Evolutionary conservation across 2,888 invertebrate species (phyloP).

Genomic region (Argyresthia goedartella): DNA sequence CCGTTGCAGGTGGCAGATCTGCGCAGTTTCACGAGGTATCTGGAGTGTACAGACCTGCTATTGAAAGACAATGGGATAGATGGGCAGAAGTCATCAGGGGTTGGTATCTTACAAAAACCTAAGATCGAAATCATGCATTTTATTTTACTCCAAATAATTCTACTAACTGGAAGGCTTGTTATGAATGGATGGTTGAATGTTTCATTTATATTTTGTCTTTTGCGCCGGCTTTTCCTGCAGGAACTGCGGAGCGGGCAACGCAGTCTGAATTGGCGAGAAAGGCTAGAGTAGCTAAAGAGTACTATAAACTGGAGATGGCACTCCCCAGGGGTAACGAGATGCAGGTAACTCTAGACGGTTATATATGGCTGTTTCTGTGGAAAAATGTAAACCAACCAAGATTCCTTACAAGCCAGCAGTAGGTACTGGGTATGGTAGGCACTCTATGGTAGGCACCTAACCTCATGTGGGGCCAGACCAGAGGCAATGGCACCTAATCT

Average conservation of each 20-base stretch:
- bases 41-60: conserved; percentile 28
- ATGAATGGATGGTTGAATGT: too few relatives aligned
- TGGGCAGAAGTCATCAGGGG: conserved; percentile 32
- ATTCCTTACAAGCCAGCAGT: too few relatives aligned
- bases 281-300: conserved; percentile 39
- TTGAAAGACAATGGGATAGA: conserved; percentile 27
- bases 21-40: conserved; percentile 18
- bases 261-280: conserved; percentile 37
- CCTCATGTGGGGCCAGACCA: too few relatives aligned
- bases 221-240: conserved; percentile 19
- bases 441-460: too few relatives aligned
- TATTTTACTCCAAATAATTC: background rate
- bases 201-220: too few relatives aligned
- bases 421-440: too few relatives aligned
- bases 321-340: conserved; percentile 32
- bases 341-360: conserved; percentile 18
- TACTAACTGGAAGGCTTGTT: too few relatives aligned
- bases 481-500: too few relatives aligned
- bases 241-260: conserved; percentile 31
- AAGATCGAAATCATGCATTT: too few relatives aligned
- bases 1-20: background rate
- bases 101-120: conserved; percentile 10
- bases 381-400: too few relatives aligned
- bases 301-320: conserved; percentile 46
- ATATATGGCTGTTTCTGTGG: too few relatives aligned